These are phyloP conservation scores for Drosophila villosipedis DNA, from an alignment of 2,888 invertebrate species.

Conservation along the genomic window DNA sequence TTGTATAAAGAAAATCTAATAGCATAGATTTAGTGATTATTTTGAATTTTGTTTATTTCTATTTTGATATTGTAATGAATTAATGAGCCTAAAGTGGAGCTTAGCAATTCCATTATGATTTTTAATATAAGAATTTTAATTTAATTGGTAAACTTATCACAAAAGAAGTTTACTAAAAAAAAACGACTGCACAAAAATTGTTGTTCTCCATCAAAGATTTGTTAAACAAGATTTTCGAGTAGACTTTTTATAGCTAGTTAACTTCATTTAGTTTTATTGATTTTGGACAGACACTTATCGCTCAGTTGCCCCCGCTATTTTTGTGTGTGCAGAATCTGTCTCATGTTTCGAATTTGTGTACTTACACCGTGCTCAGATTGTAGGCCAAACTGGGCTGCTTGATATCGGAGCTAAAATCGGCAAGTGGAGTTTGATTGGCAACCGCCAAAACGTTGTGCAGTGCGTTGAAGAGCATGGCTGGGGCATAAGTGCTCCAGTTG, in stretches of 20 bases:
- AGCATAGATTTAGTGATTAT: not conserved
- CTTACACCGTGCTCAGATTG: slow-evolving; percentile 69
- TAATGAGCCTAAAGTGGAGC: not conserved
- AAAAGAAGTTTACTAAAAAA: not conserved
- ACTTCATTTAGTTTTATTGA: not conserved
- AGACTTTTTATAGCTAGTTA: not conserved
- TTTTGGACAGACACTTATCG: not conserved
- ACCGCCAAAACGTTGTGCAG: slow-evolving; percentile 59
- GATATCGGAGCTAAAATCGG: slow-evolving; percentile 40
- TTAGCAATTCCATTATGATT: not conserved
- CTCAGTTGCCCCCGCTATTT: fast-evolving
- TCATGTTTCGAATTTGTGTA: slow-evolving; percentile 11
- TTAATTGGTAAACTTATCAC: not conserved
- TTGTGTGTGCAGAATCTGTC: not conserved
- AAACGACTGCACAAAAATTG: not conserved
- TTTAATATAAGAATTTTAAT: not conserved
- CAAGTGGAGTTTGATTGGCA: slow-evolving; percentile 64
- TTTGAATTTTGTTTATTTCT: not conserved
- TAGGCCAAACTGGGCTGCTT: slow-evolving; percentile 20
- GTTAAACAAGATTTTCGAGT: not conserved
- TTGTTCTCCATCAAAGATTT: not conserved
- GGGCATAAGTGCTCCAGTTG: slow-evolving; percentile 73
- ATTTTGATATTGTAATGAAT: not conserved
- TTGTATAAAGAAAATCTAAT: not conserved
- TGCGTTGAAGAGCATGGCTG: slow-evolving; percentile 61